Evolutionary conservation across 2,113 vertebrate species (phyloP).

Genomic region (Monopterus albus): DNA sequence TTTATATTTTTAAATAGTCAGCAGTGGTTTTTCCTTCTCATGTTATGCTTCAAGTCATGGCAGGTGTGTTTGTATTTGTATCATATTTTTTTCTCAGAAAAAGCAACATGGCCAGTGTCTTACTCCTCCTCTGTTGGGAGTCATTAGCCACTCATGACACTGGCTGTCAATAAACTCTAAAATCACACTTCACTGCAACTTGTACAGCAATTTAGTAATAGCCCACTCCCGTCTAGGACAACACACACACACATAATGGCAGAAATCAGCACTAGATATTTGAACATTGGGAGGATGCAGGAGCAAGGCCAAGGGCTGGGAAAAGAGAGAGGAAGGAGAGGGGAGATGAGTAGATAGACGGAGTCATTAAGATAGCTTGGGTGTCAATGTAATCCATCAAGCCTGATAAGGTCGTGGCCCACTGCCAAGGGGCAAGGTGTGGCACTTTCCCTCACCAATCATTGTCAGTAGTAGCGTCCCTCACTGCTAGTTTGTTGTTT

Average conservation of each 20-base stretch:
- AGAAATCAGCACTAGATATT: slow-evolving; percentile 57
- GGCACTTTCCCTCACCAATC: slow-evolving; percentile 67
- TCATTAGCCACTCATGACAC: slow-evolving; percentile 23
- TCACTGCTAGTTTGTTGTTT: slow-evolving; percentile 42
- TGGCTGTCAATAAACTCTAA: slow-evolving; percentile 37
- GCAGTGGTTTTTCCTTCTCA: slow-evolving; percentile 32
- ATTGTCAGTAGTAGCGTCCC: slow-evolving; percentile 56
- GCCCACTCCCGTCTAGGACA: slow-evolving; percentile 19
- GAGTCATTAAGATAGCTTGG: slow-evolving; percentile 84
- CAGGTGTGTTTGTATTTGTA: slow-evolving; percentile 44
- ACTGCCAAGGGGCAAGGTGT: slow-evolving; percentile 70
- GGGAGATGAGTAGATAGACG: slow-evolving; percentile 75
- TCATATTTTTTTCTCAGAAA: slow-evolving; percentile 39
- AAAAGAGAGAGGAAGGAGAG: slow-evolving; percentile 71
- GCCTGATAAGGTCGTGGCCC: slow-evolving; percentile 69
- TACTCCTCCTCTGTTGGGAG: slow-evolving; percentile 30
- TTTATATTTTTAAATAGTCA: no score
- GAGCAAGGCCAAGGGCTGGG: slow-evolving; percentile 76
- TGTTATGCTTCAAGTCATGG: slow-evolving; percentile 41
- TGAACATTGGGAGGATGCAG: slow-evolving; percentile 67
- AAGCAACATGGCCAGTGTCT: no score
- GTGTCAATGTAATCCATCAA: slow-evolving; percentile 83
- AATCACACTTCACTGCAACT: slow-evolving; percentile 28
- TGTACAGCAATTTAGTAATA: slow-evolving; percentile 7
- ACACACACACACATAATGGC: neutral